A percentile compares a stretch with the other conserved stretches of the same genome.
Conservation (phyloP, 2,797 vertebrate species). For the Labeo calbasu region DNA sequence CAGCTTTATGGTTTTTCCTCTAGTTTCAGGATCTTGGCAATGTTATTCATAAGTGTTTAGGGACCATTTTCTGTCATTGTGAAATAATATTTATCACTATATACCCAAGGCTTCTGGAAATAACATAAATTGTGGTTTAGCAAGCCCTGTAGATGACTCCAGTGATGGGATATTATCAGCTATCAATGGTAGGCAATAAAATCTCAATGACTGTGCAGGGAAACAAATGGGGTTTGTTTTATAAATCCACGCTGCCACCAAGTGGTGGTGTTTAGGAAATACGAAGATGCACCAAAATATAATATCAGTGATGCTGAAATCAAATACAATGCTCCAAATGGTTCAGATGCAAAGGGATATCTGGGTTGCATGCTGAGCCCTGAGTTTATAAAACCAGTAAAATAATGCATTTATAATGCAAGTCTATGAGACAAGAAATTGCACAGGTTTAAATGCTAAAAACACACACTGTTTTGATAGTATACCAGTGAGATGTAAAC, state of each 20-base stretch:
- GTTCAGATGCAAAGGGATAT: not conserved
- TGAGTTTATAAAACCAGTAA: not conserved
- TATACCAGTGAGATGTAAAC: too few species aligned
- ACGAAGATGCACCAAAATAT: not conserved
- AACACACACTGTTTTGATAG: too few species aligned
- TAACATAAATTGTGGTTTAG: not conserved
- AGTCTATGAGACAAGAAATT: not conserved
- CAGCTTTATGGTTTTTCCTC: not conserved
- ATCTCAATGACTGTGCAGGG: not conserved
- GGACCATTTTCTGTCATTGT: not conserved
- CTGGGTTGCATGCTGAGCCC: not conserved
- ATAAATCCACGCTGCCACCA: conserved; percentile 55
- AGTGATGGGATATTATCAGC: not conserved
- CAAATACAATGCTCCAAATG: not conserved
- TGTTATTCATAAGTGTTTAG: not conserved
- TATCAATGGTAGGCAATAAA: not conserved
- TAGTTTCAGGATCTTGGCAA: not conserved
- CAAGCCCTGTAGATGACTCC: not conserved
- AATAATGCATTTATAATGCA: not conserved
- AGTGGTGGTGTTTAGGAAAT: conserved; percentile 35
- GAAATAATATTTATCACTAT: not conserved
- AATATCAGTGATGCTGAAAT: not conserved
- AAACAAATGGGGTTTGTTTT: not conserved
- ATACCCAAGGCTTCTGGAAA: not conserved
- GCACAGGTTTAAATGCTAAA: too few species aligned